Percentiles rank a stretch among this genome's conserved stretches.
These are phyloP conservation scores for Yponomeuta evonymella DNA, from an alignment of 2,888 invertebrate species.

Conservation along the genomic window DNA sequence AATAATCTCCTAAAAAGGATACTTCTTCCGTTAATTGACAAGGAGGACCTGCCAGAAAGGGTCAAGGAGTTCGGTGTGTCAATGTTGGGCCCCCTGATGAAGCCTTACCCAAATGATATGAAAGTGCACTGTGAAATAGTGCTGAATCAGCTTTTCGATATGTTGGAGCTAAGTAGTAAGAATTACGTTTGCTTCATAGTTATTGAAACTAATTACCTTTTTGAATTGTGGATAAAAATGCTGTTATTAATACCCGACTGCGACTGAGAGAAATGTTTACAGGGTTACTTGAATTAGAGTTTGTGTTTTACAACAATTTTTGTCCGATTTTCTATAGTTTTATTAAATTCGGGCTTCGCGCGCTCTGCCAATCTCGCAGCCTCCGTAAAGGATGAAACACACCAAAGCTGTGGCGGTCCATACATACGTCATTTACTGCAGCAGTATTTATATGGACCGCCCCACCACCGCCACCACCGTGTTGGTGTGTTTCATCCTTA, in stretches of 20 bases:
- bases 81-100: slow-evolving; percentile 54
- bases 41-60: slow-evolving; percentile 31
- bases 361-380: too few relatives aligned
- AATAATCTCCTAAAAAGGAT: slow-evolving; percentile 53
- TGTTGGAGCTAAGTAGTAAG: slow-evolving; percentile 52
- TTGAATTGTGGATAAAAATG: too few relatives aligned
- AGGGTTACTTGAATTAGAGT: too few relatives aligned
- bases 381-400: too few relatives aligned
- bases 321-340: too few relatives aligned
- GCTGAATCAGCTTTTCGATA: slow-evolving; percentile 46
- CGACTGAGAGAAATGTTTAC: not conserved
- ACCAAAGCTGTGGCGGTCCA: too few relatives aligned
- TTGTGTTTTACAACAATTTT: too few relatives aligned
- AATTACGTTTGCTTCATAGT: slow-evolving; percentile 23
- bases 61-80: slow-evolving; percentile 51
- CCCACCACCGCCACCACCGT: too few relatives aligned
- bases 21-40: slow-evolving; percentile 51
- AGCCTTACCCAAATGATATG: slow-evolving; percentile 62
- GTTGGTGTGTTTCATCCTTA: too few relatives aligned
- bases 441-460: too few relatives aligned
- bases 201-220: not conserved
- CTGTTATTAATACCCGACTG: not conserved
- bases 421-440: too few relatives aligned
- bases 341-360: too few relatives aligned
- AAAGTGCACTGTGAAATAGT: slow-evolving; percentile 57